Percentiles rank a stretch among this genome's conserved stretches.
Conservation (phyloP, 2,888 invertebrate genomes). For the Cactoblastis cactorum region DNA sequence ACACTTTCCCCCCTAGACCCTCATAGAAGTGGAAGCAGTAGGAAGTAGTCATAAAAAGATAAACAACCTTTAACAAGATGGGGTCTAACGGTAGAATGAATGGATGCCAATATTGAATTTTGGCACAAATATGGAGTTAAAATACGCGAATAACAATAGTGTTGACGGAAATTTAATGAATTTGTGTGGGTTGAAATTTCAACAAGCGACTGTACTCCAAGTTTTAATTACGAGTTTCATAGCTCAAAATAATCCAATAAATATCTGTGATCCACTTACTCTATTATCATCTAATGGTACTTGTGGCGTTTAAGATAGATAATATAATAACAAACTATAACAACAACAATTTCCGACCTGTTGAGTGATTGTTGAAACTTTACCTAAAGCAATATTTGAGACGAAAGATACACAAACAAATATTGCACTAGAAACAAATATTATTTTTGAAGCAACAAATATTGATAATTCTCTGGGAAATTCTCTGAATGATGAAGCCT, state of each 20-base stretch:
- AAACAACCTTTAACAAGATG: too few species aligned
- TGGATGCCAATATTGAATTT: too few species aligned
- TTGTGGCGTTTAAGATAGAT: neutral
- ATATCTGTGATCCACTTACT: neutral
- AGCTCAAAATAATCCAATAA: neutral
- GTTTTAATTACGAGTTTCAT: neutral
- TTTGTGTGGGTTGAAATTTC: too few species aligned
- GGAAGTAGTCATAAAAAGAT: too few species aligned
- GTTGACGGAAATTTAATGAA: neutral
- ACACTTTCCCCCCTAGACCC: too few species aligned
- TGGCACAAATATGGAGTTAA: too few species aligned
- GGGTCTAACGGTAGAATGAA: too few species aligned
- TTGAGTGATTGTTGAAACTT: slow-evolving; percentile 2
- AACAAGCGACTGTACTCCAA: too few species aligned
- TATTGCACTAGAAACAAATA: neutral
- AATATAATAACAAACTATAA: neutral
- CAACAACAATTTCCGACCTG: neutral
- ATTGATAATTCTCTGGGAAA: too few species aligned
- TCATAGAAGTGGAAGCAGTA: too few species aligned
- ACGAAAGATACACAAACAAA: neutral
- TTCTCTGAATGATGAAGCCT: too few species aligned
- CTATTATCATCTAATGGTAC: neutral
- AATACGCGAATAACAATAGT: too few species aligned
- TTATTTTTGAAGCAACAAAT: neutral
- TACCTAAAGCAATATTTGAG: neutral